Evolutionary conservation across 2,888 invertebrate genomes (phyloP), one percentile per base, ranked within the genome.

Genomic region (Neoitamus cyanurus): DNA sequence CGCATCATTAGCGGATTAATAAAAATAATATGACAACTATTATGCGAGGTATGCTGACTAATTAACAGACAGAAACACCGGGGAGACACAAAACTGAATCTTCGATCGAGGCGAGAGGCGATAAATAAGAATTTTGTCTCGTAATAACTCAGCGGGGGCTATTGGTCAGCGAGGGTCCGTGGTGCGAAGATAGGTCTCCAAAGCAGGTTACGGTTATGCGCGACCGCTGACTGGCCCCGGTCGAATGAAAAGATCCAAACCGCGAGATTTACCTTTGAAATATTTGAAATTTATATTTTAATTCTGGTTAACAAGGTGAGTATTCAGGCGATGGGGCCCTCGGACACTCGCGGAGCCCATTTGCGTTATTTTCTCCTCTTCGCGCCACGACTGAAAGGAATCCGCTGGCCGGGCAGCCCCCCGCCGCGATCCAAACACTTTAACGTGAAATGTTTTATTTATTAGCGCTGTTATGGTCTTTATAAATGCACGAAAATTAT

Each of bases 91-190:
- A 58, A 58, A 58, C 58, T 25, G 58, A 58, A 11, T 58, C 89
- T 89, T 89, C 89, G 89, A 90, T 90, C 90, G 90, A 90, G 90
- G 90, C 90, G 90, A 90, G 90, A 89, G 90, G 90, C 90, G 90
- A 90, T 90, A 90, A 90, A 90, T 90, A 90, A 90, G 90, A 90
- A 90, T 90, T 90, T 90, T 90, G 90, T 90, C 90, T 90, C 90
- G 90, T 90, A 90, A 90, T 90, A 90, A 90, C 90, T 90, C 90
- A 90, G 90, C 90, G 89, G 90, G 90, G 90, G 89, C 89, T 89
- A 89, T 89, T 90, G 75, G 90, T n/a, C 83, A 36, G 70, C 42
- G 37, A 83, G 37, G 46, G 46, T 83, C 72, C 30, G 15, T 15
- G 68, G 34, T 20, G 20, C 48, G 68, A 80, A 36, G 80, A 58